These are phyloP conservation scores for Mastomys coucha DNA, from an alignment of 2,113 vertebrate genomes.

Conservation along the genomic window DNA sequence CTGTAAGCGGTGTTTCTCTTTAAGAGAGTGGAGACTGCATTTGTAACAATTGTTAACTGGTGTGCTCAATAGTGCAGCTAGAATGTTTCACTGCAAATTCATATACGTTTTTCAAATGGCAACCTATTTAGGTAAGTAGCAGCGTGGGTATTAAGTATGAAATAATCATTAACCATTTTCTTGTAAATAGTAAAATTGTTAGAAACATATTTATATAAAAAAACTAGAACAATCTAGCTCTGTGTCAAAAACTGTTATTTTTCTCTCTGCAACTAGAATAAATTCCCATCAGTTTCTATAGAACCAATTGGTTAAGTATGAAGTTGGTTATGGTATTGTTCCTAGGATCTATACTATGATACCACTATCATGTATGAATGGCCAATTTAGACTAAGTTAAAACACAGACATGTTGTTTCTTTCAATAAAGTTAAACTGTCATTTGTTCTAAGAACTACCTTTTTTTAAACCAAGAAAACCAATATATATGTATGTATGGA, in stretches of 20 bases:
- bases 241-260: conserved; percentile 54
- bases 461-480: not conserved
- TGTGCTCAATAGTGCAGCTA: conserved; percentile 49
- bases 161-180: not conserved
- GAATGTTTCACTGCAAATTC: not conserved
- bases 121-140: conserved; percentile 61
- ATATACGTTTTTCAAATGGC: conserved; percentile 43
- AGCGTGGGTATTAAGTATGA: conserved; percentile 36
- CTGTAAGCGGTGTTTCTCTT: not conserved
- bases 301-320: not conserved
- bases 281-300: not conserved
- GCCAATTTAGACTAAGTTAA: not conserved
- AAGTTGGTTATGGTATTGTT: not conserved
- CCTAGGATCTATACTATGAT: not conserved
- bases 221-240: conserved; percentile 20
- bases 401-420: not conserved
- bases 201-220: conserved; percentile 13
- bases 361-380: not conserved
- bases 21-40: conserved; percentile 9
- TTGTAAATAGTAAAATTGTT: conserved; percentile 41
- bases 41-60: not conserved
- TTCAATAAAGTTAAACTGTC: not conserved
- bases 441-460: not conserved
- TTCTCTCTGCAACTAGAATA: not conserved
- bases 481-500: too few relatives aligned